Evolutionary conservation across 2,888 invertebrate species (phyloP).

Genomic region (Hoplodrina blanda): DNA sequence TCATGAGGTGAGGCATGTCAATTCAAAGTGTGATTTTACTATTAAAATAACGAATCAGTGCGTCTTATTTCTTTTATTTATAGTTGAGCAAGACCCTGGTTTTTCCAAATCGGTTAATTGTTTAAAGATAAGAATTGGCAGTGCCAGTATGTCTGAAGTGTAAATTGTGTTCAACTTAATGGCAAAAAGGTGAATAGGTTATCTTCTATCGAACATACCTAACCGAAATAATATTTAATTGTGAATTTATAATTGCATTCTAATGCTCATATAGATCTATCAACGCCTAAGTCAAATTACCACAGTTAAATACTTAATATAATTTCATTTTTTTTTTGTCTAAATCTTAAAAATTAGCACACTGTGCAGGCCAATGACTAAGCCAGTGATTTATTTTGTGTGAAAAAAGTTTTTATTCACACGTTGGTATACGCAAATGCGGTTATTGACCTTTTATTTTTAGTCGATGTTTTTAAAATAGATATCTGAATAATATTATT

Average conservation of each 20-base stretch:
- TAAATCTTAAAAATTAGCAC: slow-evolving; percentile 3
- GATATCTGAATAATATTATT: background rate
- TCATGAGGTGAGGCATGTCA: slow-evolving; percentile 36
- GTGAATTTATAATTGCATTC: slow-evolving; percentile 1
- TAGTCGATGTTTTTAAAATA: slow-evolving; percentile 5
- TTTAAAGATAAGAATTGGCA: slow-evolving; percentile 3
- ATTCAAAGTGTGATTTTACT: slow-evolving; percentile 27
- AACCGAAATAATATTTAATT: slow-evolving; percentile 13
- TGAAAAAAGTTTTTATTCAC: slow-evolving; percentile 2
- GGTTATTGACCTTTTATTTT: slow-evolving; percentile 23
- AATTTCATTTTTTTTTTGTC: background rate
- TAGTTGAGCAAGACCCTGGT: background rate
- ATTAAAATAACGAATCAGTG: slow-evolving; percentile 26
- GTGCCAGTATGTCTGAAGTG: slow-evolving; percentile 28
- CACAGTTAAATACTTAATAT: slow-evolving; percentile 4
- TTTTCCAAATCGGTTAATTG: slow-evolving; percentile 7
- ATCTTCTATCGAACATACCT: slow-evolving; percentile 12
- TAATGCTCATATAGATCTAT: background rate
- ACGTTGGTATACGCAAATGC: slow-evolving; percentile 5
- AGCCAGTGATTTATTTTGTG: slow-evolving; percentile 5
- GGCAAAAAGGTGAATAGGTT: slow-evolving; percentile 18
- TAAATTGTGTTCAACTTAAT: slow-evolving; percentile 6
- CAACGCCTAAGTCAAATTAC: background rate
- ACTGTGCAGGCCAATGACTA: slow-evolving; percentile 39
- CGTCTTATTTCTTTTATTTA: background rate